Base-by-base conservation (phyloP, 2,113 vertebrate species). In the Sphaerodactylus townsendi region DNA sequence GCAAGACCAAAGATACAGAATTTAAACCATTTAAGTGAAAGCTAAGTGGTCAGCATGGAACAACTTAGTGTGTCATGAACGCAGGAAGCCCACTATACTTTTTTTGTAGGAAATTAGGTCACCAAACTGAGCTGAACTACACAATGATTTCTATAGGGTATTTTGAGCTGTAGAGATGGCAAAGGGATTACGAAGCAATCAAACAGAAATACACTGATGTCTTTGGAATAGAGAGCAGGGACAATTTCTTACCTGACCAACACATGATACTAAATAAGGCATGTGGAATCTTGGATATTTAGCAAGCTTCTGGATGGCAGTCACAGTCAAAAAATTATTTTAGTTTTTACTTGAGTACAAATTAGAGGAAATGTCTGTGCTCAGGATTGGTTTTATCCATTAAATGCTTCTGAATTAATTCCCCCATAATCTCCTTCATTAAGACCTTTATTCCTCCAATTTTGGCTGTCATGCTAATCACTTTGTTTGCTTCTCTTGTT, bases 1-100 rank as follows among this genome's bases (percentile, higher is more conserved):
- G 92, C 91, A 89, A 89, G 89, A 89, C 73, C 73, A 89, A 89
- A 93, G 48, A 85, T 81, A 81, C 28, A 28, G 79, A 87, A 91
- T 92, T 83, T 91, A 73, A 90, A 92, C 79, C 88, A 85, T 86
- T 79, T 79, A 59, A 82, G 82, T 70, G 83, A 50, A 87, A 90
- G 3, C 78, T 88, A 87, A 86, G 41, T 73, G 80, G 74, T 68
- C 62, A 85, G 82, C 50, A 84, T 41, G 21, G 69, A 90, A 90
- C 90, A 28, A 90, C 71, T 92, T 88, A 81, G 21, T 87, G 91
- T 87, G 75, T 83, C 88, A 79, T 75, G 41, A 86, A 79, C 44
- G 75, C 79, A 89, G 88, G 83, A n/a, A 72, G 53, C 68, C 83
- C 50, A 75, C 59, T 72, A 44, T 81, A 90, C 86, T 82, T 75